Conservation (phyloP, 2,888 invertebrate genomes). For the Philonicus albiceps region DNA sequence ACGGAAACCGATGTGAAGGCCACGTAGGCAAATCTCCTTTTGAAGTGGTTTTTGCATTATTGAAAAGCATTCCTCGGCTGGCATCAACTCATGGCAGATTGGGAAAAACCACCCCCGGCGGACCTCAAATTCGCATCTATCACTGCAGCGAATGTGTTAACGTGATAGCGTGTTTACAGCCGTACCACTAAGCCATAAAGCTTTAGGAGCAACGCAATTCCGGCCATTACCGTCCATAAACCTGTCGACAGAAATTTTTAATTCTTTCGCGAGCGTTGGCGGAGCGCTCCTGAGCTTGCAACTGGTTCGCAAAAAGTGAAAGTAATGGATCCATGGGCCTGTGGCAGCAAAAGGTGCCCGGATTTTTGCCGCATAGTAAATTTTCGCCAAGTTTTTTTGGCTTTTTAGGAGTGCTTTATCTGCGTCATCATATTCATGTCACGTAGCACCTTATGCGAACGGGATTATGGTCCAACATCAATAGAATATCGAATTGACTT, state of each 20-base stretch:
- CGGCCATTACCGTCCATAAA: background rate
- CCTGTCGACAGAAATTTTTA: background rate
- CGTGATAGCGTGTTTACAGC: background rate
- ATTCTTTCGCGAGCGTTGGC: background rate
- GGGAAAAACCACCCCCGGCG: background rate
- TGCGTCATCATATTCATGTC: background rate
- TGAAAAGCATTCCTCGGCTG: background rate
- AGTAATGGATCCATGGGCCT: background rate
- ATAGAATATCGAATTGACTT: conserved; percentile 25
- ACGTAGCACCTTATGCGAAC: background rate
- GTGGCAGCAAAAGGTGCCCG: background rate
- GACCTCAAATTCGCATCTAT: background rate
- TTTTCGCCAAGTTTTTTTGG: background rate
- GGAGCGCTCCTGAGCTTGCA: background rate
- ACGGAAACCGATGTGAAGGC: background rate
- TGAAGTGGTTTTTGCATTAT: background rate
- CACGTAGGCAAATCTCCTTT: background rate
- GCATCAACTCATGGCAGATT: background rate
- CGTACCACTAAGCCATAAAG: background rate
- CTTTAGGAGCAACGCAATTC: background rate
- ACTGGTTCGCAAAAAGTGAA: background rate
- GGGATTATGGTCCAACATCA: background rate
- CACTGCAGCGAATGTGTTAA: background rate
- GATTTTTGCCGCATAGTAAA: background rate
- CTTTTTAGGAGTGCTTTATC: background rate